Evolutionary conservation across 2,113 vertebrate genomes (phyloP), one percentile per base, ranked within the genome.

Genomic region (Microcebus ravelobensis): DNA sequence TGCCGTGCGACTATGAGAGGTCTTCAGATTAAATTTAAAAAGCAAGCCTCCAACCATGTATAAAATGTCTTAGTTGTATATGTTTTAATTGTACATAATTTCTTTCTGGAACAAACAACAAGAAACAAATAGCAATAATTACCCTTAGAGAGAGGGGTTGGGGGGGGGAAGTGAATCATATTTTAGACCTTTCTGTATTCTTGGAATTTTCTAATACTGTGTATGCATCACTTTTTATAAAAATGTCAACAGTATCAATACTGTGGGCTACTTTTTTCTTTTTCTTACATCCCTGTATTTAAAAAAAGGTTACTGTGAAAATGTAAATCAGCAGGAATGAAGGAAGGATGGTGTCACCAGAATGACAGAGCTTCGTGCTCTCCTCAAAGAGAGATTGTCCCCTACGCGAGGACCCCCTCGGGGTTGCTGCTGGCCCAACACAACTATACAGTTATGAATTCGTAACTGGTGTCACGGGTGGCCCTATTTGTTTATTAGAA

Each of bases 141-240:
- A 74, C 3, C 36, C 87, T 18, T 18, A n/a, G 25, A 67, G 12
- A 85, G 71, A 76, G 27, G 74, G 10, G 48, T 52, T 20, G 73
- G 29, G 45, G 42, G 5, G 11, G 11, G 68, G 14, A 50, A 48
- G 34, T 25, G 10, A 80, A 45, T 84, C 29, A 12, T 5, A 59
- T 83, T 71, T 92, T 27, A 55, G 59, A 91, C 11, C 61, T 77
- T 79, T 59, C 20, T 65, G 6, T 59, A 71, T 82, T 42, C 48
- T 73, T 79, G 9, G 73, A n/a, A 85, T 77, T 92, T 91, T 93
- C 39, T 80, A 80, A 61, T 76, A 96, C 21, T 80, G 27, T 59
- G 23, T 55, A 34, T 67, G 11, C 82, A 85, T 77, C 17, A 82
- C 11, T 81, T 92, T 86, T 90, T 93, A 50, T 48, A 79, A 97